Conservation (phyloP, 2,888 invertebrate species). For the Melieria crassipennis region DNA sequence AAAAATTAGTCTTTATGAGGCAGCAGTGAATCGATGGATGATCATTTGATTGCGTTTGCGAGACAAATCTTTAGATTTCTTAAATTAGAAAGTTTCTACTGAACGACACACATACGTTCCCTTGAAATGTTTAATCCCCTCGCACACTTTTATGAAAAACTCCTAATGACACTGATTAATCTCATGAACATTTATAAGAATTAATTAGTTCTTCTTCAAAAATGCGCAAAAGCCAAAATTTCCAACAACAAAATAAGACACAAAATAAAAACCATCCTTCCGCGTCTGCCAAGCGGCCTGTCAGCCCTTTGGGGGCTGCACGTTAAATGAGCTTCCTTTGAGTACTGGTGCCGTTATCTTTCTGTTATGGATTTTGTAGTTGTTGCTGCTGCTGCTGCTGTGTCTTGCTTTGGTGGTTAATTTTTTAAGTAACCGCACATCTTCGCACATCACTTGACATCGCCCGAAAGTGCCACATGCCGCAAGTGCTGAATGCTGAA, state of each 20-base stretch:
- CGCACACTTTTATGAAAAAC: too few species aligned
- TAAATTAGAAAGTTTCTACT: too few species aligned
- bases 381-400: neutral
- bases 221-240: too few species aligned
- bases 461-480: neutral
- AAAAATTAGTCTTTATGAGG: too few species aligned
- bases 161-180: conserved; percentile 8
- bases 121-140: too few species aligned
- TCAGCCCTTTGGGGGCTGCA: neutral
- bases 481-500: neutral
- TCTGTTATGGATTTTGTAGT: too few species aligned
- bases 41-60: too few species aligned
- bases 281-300: neutral
- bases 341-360: conserved; percentile 2
- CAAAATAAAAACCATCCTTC: neutral
- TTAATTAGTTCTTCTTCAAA: neutral
- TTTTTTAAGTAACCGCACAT: conserved; percentile 43
- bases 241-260: neutral
- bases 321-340: conserved; percentile 20
- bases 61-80: too few species aligned
- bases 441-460: neutral
- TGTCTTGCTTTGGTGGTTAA: conserved; percentile 47
- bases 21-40: too few species aligned
- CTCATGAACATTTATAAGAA: conserved; percentile 3
- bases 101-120: too few species aligned